Conservation (phyloP, 2,113 vertebrate genomes). For the Polyodon spathula region DNA sequence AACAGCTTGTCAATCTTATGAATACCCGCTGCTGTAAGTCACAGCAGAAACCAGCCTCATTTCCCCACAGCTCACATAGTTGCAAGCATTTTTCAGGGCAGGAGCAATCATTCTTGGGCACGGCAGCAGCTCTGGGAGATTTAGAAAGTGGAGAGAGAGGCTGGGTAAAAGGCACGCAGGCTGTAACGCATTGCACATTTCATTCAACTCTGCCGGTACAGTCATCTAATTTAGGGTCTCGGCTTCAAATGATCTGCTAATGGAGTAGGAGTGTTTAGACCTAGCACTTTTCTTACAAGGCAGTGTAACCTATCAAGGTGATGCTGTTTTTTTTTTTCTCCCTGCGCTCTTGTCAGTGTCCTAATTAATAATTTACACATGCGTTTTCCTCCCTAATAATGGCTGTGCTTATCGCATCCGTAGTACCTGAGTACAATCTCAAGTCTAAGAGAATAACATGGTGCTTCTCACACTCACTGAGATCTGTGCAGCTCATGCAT, state of each 20-base stretch:
- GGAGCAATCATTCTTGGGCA: too few species aligned
- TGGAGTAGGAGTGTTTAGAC: conserved; percentile 36
- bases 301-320: conserved; percentile 42
- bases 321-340: conserved; percentile 32
- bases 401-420: conserved; percentile 21
- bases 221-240: not conserved
- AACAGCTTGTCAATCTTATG: too few species aligned
- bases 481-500: too few species aligned
- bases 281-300: conserved; percentile 28
- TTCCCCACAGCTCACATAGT: too few species aligned
- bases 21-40: too few species aligned
- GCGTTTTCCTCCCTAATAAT: conserved; percentile 19
- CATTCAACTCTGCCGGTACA: conserved; percentile 26
- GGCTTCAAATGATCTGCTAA: conserved; percentile 47
- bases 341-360: conserved; percentile 22
- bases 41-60: too few species aligned
- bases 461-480: too few species aligned
- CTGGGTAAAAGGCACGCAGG: too few species aligned
- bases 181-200: not conserved
- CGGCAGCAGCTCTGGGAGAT: too few species aligned
- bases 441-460: too few species aligned
- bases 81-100: too few species aligned
- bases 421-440: conserved; percentile 15
- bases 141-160: too few species aligned
- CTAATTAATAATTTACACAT: conserved; percentile 49